Conservation (phyloP, 1,140 invertebrate genomes). For the Nixonia krombeini region DNA sequence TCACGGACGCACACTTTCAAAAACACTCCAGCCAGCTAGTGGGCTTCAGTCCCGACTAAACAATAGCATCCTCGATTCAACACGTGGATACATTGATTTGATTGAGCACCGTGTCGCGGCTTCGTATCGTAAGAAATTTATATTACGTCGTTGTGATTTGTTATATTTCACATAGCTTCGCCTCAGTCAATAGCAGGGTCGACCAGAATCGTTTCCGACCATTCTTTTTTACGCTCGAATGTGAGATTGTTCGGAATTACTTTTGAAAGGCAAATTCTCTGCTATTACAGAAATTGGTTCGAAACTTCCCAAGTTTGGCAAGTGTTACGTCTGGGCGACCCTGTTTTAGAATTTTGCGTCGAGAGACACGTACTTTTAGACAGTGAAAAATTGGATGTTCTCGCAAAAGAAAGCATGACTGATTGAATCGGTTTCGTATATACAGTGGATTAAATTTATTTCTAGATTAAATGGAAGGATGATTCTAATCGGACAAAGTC, state of each 20-base stretch:
- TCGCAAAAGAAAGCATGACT: neutral
- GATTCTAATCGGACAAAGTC: neutral
- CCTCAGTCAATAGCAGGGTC: neutral
- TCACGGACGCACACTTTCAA: too few species aligned
- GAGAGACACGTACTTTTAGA: neutral
- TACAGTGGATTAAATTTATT: neutral
- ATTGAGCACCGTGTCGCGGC: slow-evolving; percentile 37
- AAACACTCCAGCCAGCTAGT: too few species aligned
- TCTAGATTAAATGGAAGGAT: neutral
- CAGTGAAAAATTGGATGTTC: neutral
- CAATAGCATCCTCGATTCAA: slow-evolving; percentile 29
- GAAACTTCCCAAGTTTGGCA: too few species aligned
- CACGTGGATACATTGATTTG: slow-evolving; percentile 23
- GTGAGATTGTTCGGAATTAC: too few species aligned
- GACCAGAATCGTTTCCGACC: too few species aligned
- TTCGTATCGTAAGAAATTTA: slow-evolving; percentile 40
- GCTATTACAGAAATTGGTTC: too few species aligned
- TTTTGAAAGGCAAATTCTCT: too few species aligned
- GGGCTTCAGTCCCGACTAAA: slow-evolving; percentile 7
- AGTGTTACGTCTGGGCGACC: too few species aligned
- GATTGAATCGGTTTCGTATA: too few species aligned
- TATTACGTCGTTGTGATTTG: slow-evolving; percentile 36
- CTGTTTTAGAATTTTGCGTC: too few species aligned
- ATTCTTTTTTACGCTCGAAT: too few species aligned
- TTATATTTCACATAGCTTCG: slow-evolving; percentile 24